Base-by-base conservation (phyloP, 2,113 vertebrate genomes). In the Aspidoscelis tigris region DNA sequence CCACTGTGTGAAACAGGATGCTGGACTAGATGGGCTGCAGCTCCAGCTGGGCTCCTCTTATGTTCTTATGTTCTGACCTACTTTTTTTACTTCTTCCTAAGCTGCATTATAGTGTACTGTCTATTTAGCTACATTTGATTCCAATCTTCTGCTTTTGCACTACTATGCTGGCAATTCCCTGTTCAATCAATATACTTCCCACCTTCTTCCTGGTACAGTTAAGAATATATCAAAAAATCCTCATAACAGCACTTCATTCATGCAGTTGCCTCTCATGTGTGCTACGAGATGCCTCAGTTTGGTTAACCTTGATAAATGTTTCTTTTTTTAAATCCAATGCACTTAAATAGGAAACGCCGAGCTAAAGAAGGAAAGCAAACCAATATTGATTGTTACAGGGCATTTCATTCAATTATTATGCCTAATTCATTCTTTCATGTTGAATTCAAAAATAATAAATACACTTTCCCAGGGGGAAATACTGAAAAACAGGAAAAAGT, bases 341-440 rank as follows among this genome's bases (percentile, higher is more conserved):
- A 41, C 33, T 41, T 58, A 14, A 33, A 0, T 0, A 14, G 86
- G 50, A 7, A 14, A 4, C 21, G 39, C 61, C 80, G 69, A 76
- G 43, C 21, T 6, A 12, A 47, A 69, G 72, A 75, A 18, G 3
- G 11, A 75, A 61, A 41, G 22, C 7, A 86, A 5, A 44, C 0
- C 2, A 79, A 75, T 68, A 72, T 82, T 39, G 14, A 79, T 75
- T 85, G 58, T 0, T 47, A 44, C 61, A 82, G 18, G 26, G 78
- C 4, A 20, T 87, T 61, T 66, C 2, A 69, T 14, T 77, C 20
- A 81, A 2, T 4, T 44, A 53, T 41, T 50, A 18, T 9, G 55
- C 20, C 47, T 80, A 22, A n/a, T 0, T 58, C 84, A 75, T 90
- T 65, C 41, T 22, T 73, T 24, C 14, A 26, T 0, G 11, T 7